A percentile compares a stretch with the other conserved stretches of the same genome.
Conservation (phyloP, 2,797 vertebrate genomes). For the Saxicola maurus region DNA sequence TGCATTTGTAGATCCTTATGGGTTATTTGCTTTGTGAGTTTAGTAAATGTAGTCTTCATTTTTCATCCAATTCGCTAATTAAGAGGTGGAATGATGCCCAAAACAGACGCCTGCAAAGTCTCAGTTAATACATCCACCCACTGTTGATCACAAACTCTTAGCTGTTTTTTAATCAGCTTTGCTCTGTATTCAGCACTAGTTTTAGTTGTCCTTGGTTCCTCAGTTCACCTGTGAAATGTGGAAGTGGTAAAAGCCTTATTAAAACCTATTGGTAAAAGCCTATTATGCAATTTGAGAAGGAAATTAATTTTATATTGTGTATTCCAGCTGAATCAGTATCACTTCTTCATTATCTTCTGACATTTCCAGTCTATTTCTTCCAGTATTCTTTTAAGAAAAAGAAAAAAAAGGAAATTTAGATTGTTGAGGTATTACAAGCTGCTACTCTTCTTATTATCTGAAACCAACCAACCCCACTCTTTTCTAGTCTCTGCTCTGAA, state of each 20-base stretch:
- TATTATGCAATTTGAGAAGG: background rate
- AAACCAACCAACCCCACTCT: background rate
- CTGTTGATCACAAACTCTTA: background rate
- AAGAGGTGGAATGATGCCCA: constrained; percentile 37
- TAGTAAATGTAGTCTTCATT: constrained; percentile 12
- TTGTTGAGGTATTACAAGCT: background rate
- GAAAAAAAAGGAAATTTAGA: background rate
- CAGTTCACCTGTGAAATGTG: background rate
- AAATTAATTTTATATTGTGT: background rate
- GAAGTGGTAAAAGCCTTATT: background rate
- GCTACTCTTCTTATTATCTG: background rate
- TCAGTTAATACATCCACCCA: background rate
- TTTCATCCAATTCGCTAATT: constrained; percentile 36
- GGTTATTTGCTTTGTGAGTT: constrained; percentile 9
- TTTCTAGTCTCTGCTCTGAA: background rate
- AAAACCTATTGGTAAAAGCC: background rate
- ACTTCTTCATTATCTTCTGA: background rate
- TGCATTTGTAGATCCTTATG: background rate
- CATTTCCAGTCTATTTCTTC: background rate
- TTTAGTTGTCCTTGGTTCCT: background rate
- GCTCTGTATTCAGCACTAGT: background rate
- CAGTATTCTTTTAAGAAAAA: background rate
- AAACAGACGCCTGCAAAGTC: background rate
- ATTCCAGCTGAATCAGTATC: background rate
- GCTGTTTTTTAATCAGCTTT: background rate